phyloP scores from a whole-genome alignment of 2,797 vertebrate genomes.

The Poeciliopsis turneri region DNA sequence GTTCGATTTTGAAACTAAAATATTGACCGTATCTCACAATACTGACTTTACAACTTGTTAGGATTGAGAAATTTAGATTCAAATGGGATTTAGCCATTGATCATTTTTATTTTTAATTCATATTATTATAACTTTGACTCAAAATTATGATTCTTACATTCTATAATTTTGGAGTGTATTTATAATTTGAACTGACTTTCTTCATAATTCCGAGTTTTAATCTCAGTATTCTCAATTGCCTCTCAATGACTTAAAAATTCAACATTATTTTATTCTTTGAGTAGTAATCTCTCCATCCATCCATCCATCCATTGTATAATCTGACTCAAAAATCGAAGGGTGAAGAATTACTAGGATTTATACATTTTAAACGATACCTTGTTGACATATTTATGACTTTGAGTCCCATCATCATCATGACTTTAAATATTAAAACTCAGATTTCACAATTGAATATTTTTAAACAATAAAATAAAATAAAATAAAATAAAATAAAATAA shows the following conservation, averaged over 20 bases:
- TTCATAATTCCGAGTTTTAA: not conserved
- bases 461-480: too few species aligned
- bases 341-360: not conserved
- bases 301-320: not conserved
- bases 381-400: not conserved
- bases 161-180: not conserved
- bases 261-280: not conserved
- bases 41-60: not conserved
- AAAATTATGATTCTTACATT: not conserved
- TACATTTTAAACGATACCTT: not conserved
- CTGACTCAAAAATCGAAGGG: not conserved
- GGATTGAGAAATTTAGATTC: not conserved
- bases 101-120: not conserved
- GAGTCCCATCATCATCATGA: not conserved
- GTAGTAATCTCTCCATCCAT: not conserved
- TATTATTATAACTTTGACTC: not conserved
- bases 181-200: not conserved
- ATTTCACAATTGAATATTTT: not conserved
- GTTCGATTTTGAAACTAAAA: not conserved
- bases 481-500: too few species aligned
- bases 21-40: not conserved
- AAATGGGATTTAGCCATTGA: not conserved
- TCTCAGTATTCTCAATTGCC: not conserved
- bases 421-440: not conserved
- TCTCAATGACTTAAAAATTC: not conserved